phyloP scores from a whole-genome alignment of 2,888 invertebrate genomes.

The Amblyjoppa fuscipennis region DNA sequence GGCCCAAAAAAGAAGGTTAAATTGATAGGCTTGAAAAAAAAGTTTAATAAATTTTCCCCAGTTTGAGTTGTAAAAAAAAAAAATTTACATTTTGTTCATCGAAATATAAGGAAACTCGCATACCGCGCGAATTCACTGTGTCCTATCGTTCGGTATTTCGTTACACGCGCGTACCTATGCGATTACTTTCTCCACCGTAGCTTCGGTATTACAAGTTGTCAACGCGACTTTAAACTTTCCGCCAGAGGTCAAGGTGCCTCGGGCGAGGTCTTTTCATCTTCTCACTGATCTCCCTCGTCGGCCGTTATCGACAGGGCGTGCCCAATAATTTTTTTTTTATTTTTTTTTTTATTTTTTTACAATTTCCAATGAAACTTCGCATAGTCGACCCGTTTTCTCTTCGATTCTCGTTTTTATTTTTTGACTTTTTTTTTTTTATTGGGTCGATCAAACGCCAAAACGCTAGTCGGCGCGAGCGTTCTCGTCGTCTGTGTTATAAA shows the following conservation, averaged over 20 bases:
- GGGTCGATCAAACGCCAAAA: constrained; percentile 34
- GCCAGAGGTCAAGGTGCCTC: constrained; percentile 57
- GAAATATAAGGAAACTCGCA: background rate
- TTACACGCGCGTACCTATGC: constrained; percentile 14
- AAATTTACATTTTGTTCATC: background rate
- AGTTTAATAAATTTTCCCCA: too few species aligned
- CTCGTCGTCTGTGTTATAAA: background rate
- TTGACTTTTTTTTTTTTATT: constrained; percentile 17
- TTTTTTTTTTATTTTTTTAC: background rate
- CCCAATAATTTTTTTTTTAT: background rate
- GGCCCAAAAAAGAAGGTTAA: too few species aligned
- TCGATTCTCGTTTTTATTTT: constrained; percentile 34
- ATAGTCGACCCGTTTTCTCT: constrained; percentile 44
- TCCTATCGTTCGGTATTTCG: background rate
- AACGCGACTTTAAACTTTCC: constrained; percentile 54
- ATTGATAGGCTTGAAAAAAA: too few species aligned
- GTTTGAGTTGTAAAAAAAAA: too few species aligned
- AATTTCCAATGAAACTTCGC: background rate
- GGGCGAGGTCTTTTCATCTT: constrained; percentile 49
- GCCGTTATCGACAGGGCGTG: constrained; percentile 22
- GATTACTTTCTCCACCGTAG: constrained; percentile 63
- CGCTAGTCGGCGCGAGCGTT: constrained; percentile 9
- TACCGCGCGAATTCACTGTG: background rate
- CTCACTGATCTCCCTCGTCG: constrained; percentile 20
- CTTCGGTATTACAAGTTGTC: constrained; percentile 20